Conservation (phyloP, 2,797 vertebrate genomes). For the Anniella stebbinsi region DNA sequence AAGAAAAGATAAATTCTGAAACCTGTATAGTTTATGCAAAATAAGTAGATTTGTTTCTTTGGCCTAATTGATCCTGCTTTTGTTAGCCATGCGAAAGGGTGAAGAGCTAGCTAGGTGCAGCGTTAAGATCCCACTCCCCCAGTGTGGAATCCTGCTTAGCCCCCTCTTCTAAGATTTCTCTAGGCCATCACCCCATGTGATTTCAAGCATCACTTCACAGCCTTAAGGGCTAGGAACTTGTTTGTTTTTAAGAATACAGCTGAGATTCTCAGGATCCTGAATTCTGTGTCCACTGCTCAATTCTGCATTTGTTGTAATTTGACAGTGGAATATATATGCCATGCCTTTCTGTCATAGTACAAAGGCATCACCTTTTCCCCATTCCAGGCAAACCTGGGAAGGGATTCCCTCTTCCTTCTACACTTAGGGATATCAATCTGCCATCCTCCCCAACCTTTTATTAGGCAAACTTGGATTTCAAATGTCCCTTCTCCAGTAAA, state of each 20-base stretch:
- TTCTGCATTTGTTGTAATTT: background rate
- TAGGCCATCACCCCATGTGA: background rate
- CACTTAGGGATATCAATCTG: background rate
- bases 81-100: background rate
- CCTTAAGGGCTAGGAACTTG: background rate
- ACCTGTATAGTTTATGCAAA: background rate
- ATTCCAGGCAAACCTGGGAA: background rate
- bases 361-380: background rate
- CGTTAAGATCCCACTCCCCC: background rate
- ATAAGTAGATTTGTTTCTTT: background rate
- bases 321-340: background rate
- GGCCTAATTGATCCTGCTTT: background rate
- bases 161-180: background rate
- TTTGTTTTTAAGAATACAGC: background rate
- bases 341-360: background rate
- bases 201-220: background rate
- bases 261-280: background rate
- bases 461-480: background rate
- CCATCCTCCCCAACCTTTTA: background rate
- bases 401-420: background rate
- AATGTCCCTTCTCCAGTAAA: conserved; percentile 8
- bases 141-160: background rate
- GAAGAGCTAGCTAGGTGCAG: background rate
- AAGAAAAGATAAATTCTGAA: background rate
- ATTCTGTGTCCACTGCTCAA: background rate